Evolutionary conservation across 2,888 invertebrate species (phyloP).

Genomic region (Caenorhabditis panamensis): DNA sequence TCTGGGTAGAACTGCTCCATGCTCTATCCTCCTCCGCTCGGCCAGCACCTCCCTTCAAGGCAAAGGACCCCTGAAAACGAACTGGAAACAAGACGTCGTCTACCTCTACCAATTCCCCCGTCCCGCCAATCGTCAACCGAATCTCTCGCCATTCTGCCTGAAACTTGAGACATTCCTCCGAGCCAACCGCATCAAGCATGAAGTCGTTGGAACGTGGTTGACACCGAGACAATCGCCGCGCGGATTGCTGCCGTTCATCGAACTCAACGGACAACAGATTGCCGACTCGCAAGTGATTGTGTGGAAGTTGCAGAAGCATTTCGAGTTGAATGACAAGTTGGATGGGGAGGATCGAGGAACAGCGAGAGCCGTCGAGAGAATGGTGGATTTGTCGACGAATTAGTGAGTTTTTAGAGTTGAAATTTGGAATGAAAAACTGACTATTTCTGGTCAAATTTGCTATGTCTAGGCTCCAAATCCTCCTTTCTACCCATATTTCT

Average conservation of each 20-base stretch:
- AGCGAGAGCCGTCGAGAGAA: constrained; percentile 93
- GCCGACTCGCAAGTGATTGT: constrained; percentile 70
- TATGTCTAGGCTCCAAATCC: too few species aligned
- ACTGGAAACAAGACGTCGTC: constrained; percentile 76
- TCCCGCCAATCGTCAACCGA: constrained; percentile 72
- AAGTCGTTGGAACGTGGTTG: constrained; percentile 69
- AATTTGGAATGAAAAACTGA: too few species aligned
- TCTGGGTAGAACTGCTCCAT: constrained; percentile 37
- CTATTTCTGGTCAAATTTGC: too few species aligned
- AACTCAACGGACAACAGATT: constrained; percentile 69
- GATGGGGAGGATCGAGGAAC: constrained; percentile 91
- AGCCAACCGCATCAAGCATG: constrained; percentile 77
- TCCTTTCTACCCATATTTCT: too few species aligned
- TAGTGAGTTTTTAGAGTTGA: constrained; percentile 84
- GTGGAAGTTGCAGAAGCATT: constrained; percentile 68
- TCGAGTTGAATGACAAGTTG: constrained; percentile 85
- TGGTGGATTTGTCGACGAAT: constrained; percentile 94
- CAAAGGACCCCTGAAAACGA: constrained; percentile 65
- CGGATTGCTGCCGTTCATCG: constrained; percentile 69
- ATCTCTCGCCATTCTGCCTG: constrained; percentile 78
- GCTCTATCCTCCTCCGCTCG: constrained; percentile 9
- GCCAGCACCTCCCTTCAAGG: constrained; percentile 57
- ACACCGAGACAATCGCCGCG: constrained; percentile 61
- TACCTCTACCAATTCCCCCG: constrained; percentile 79
- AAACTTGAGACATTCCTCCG: constrained; percentile 79